A percentile compares a stretch with the other conserved stretches of the same genome.
Conservation (phyloP, 1,140 invertebrate species). For the Bacillus rossius region DNA sequence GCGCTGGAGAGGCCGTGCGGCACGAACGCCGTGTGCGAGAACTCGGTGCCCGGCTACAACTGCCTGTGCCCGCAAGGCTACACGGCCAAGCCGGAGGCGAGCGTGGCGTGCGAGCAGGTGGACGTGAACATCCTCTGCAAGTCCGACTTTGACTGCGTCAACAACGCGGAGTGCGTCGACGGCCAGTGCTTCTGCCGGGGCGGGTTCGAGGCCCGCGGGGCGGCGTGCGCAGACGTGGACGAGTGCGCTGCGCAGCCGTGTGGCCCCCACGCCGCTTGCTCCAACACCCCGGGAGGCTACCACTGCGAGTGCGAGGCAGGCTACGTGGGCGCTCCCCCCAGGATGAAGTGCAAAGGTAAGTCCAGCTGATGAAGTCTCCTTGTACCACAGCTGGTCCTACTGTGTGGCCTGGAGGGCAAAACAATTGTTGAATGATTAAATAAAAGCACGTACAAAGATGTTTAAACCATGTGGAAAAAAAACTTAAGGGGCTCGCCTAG, state of each 20-base stretch:
- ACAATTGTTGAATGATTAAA: too few relatives aligned
- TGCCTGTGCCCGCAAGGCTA: slow-evolving; percentile 88
- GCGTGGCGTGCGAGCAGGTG: slow-evolving; percentile 82
- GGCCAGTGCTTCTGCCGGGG: slow-evolving; percentile 86
- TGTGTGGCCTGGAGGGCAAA: too few relatives aligned
- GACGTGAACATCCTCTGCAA: slow-evolving; percentile 82
- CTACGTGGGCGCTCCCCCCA: slow-evolving; percentile 75
- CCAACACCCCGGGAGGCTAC: slow-evolving; percentile 78
- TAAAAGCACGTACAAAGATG: too few relatives aligned
- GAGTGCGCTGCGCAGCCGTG: slow-evolving; percentile 75
- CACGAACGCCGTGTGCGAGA: slow-evolving; percentile 80
- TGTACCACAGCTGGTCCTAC: too few relatives aligned
- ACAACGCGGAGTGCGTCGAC: slow-evolving; percentile 85
- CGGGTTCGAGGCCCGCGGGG: slow-evolving; percentile 74
- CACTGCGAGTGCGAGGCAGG: slow-evolving; percentile 84
- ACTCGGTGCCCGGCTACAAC: slow-evolving; percentile 77
- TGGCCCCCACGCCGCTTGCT: slow-evolving; percentile 73
- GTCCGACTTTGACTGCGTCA: slow-evolving; percentile 86
- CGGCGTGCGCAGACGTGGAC: slow-evolving; percentile 73
- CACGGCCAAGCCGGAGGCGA: slow-evolving; percentile 68
- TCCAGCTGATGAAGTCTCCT: neutral
- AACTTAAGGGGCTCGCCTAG: too few relatives aligned
- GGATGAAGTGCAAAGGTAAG: slow-evolving; percentile 67
- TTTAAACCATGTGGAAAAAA: too few relatives aligned
- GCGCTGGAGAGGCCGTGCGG: slow-evolving; percentile 78